Conservation (phyloP, 2,113 vertebrate species). For the Mirza zaza region DNA sequence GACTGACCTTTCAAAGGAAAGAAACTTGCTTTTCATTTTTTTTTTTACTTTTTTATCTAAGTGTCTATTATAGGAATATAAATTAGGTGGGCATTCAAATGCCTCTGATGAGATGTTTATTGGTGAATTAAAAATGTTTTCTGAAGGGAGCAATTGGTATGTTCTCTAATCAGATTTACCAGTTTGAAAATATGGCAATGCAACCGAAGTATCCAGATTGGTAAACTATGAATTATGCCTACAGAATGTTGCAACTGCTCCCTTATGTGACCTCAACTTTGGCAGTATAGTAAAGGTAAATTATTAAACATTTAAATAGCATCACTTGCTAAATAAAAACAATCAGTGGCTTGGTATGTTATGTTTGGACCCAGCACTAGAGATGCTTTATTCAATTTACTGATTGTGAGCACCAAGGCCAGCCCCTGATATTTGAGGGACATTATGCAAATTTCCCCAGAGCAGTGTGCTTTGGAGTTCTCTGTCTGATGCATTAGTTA, state of each 20-base stretch:
- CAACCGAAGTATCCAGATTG: constrained; percentile 27
- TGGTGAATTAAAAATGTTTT: constrained; percentile 58
- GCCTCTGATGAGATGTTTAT: constrained; percentile 46
- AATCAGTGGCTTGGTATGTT: constrained; percentile 8
- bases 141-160: constrained; percentile 20
- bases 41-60: background rate
- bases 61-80: constrained; percentile 30
- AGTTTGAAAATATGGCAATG: constrained; percentile 47
- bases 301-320: constrained; percentile 42
- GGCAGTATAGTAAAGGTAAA: constrained; percentile 56
- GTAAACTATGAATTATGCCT: constrained; percentile 37
- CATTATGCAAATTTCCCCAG: background rate
- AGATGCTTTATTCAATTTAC: constrained; percentile 11
- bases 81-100: constrained; percentile 25
- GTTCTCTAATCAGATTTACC: constrained; percentile 51
- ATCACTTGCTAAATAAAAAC: constrained; percentile 29
- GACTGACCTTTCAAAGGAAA: constrained; percentile 29
- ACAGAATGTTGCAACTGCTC: constrained; percentile 2
- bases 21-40: background rate
- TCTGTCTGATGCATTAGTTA: constrained; percentile 20
- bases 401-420: background rate
- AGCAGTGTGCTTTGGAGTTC: background rate
- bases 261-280: constrained; percentile 40
- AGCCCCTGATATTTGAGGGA: background rate
- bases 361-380: background rate